Percentiles rank a stretch among this genome's conserved stretches.
phyloP scores from a whole-genome alignment of 2,113 vertebrate genomes.

The Sinocyclocheilus grahami region DNA sequence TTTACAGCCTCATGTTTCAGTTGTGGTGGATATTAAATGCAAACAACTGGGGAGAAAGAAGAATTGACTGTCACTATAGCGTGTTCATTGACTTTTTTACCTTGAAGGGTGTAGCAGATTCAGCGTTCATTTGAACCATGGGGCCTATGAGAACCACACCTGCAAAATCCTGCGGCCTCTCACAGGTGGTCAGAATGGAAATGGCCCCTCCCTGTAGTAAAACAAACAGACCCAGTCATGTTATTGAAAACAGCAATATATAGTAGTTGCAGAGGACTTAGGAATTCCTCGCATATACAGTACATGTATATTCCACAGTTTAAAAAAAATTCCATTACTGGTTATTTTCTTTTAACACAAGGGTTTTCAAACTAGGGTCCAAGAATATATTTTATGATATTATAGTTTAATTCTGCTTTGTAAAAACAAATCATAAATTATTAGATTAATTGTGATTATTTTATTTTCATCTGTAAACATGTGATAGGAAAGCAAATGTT shows the following conservation, averaged over 20 bases:
- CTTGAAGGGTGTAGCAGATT: constrained; percentile 93
- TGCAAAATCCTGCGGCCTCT: constrained; percentile 83
- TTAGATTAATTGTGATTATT: not conserved
- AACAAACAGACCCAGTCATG: constrained; percentile 10
- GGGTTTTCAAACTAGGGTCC: too few species aligned
- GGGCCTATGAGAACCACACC: constrained; percentile 91
- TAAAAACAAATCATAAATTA: not conserved
- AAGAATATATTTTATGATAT: not conserved
- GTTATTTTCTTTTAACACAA: not conserved
- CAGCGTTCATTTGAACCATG: constrained; percentile 88
- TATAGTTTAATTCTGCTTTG: not conserved
- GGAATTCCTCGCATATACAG: not conserved
- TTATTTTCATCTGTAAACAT: constrained; percentile 1
- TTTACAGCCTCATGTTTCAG: not conserved
- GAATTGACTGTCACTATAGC: not conserved
- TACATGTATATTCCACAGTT: not conserved
- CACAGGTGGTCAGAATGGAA: constrained; percentile 85
- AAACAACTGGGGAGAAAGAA: not conserved
- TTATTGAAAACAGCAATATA: not conserved
- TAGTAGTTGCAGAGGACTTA: not conserved
- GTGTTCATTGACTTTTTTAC: constrained; percentile 61
- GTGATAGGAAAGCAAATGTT: constrained; percentile 32
- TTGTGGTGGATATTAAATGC: not conserved
- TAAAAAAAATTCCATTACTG: not conserved
- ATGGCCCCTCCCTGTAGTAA: constrained; percentile 90